A percentile compares a stretch with the other conserved stretches of the same genome.
Conservation (phyloP, 2,797 vertebrate genomes). For the Syngnathus acus region DNA sequence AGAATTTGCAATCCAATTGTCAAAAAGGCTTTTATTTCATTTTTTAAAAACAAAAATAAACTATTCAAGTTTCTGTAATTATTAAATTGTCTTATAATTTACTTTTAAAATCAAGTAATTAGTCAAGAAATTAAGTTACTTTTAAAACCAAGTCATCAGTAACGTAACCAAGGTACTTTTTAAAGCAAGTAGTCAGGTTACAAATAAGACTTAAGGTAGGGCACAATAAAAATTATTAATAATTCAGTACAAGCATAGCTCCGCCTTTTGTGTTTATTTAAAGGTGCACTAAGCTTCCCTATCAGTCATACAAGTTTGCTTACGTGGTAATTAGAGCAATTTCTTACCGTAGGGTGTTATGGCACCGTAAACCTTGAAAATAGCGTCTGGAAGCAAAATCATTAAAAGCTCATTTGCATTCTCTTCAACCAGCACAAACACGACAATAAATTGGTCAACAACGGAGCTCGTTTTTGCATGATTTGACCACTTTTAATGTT, state of each 20-base stretch:
- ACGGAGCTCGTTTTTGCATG: neutral
- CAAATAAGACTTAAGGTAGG: neutral
- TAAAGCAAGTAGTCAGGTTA: neutral
- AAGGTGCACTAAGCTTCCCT: neutral
- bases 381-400: slow-evolving; percentile 17
- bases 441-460: slow-evolving; percentile 2
- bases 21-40: too few species aligned
- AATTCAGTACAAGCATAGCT: neutral
- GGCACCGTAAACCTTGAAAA: slow-evolving; percentile 5
- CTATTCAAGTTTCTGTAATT: too few species aligned
- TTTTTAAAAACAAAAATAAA: too few species aligned
- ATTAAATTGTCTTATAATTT: too few species aligned
- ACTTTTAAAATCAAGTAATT: too few species aligned
- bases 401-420: slow-evolving; percentile 26
- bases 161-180: too few species aligned
- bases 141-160: too few species aligned
- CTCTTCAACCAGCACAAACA: slow-evolving; percentile 13
- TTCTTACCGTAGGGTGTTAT: neutral
- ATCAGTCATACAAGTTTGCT: neutral
- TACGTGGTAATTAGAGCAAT: slow-evolving; percentile 1
- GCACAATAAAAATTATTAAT: neutral
- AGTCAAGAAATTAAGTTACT: too few species aligned
- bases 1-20: neutral
- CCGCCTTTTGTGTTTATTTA: neutral
- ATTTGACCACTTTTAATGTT: slow-evolving; percentile 2